Evolutionary conservation across 2,888 invertebrate genomes (phyloP).

Genomic region (Spialia ferax): DNA sequence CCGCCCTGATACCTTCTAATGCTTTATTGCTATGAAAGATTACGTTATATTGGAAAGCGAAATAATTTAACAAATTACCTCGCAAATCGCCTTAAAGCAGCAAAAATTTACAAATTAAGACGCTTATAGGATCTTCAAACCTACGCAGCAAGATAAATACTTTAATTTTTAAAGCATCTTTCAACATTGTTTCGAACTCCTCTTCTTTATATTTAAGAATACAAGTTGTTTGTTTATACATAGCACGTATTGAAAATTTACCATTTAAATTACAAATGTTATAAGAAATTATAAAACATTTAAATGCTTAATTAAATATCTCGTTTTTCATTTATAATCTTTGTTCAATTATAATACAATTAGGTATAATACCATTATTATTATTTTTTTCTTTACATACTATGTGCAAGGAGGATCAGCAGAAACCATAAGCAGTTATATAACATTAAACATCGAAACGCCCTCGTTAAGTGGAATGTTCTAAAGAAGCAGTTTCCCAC

Average conservation of each 20-base stretch:
- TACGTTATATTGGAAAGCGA: slow-evolving; percentile 67
- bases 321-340: too few relatives aligned
- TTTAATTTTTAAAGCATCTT: slow-evolving; percentile 6
- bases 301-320: too few relatives aligned
- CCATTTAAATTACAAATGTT: too few relatives aligned
- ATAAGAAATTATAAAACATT: too few relatives aligned
- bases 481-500: background rate
- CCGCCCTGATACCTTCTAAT: slow-evolving; percentile 64
- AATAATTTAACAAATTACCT: slow-evolving; percentile 78
- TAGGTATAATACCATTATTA: too few relatives aligned
- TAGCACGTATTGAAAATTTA: too few relatives aligned
- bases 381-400: background rate
- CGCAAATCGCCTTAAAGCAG: slow-evolving; percentile 71
- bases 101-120: slow-evolving; percentile 73
- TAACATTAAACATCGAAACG: slow-evolving; percentile 11
- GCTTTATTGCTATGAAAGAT: slow-evolving; percentile 68
- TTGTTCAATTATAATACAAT: too few relatives aligned
- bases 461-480: background rate
- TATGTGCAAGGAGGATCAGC: background rate
- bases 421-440: background rate
- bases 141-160: slow-evolving; percentile 28
- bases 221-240: too few relatives aligned
- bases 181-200: background rate
- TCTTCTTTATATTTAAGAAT: background rate
- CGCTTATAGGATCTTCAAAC: slow-evolving; percentile 71